Evolutionary conservation across 2,797 vertebrate species (phyloP), one percentile per base, ranked within the genome.

Genomic region (Tangara arthus): DNA sequence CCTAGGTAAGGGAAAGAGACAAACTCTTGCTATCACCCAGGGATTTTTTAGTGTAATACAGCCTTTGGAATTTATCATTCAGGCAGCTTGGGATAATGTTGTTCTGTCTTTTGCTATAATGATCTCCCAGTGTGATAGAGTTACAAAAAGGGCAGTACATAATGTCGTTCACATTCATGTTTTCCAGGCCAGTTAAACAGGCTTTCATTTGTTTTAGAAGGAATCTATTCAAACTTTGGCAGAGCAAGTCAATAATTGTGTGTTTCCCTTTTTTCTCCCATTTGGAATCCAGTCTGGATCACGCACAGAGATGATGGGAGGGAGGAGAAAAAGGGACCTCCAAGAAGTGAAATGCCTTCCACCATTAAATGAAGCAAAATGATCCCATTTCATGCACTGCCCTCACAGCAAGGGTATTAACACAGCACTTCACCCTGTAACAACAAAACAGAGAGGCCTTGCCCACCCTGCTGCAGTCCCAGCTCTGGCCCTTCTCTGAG

Each of bases 131-230:
- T 61, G 85, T 61, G 85, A 87, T 9, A 72, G 64, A 82, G 49
- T 81, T 81, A 47, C 93, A 78, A 66, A 66, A 68, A 90, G 69
- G 34, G 39, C 65, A 91, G 82, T 20, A 80, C 82, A 75, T 32
- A 82, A 81, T 2, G 2, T 64, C 0, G 2, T 46, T 35, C 5
- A 17, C 57, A 59, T 89, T 94, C 75, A 22, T 75, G 93, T 91
- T 93, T 93, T 92, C 87, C 76, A 85, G 87, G 79, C 72, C 82
- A 82, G 68, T 83, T 75, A 91, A 94, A 91, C 61, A 93, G 76
- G 39, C 72, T 93, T 85, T 70, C 85, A 55, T 96, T 93, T 91
- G 37, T 94, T 91, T 89, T 63, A 92, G 72, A 68, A 91, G 72
- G 27, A 86, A 94, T 88, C 82, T 78, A 27, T 90, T 71, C 68